These are phyloP conservation scores for Myotis myotis DNA, from an alignment of 2,797 vertebrate genomes.

Conservation along the genomic window DNA sequence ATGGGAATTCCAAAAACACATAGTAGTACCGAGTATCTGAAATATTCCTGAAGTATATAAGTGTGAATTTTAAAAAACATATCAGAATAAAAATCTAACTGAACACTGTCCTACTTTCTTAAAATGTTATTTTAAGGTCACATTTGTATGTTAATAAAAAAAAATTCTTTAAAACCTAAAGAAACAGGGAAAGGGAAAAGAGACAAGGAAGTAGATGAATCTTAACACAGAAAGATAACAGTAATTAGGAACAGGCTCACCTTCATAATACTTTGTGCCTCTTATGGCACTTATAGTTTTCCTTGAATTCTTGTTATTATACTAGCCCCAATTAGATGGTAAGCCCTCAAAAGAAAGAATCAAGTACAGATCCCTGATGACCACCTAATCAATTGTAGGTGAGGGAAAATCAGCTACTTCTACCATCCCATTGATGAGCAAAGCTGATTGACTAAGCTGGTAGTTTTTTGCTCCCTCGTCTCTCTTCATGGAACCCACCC, in stretches of 20 bases:
- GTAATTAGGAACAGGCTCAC: background rate
- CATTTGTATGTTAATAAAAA: background rate
- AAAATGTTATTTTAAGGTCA: background rate
- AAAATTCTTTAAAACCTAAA: background rate
- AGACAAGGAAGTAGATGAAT: background rate
- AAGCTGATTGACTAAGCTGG: background rate
- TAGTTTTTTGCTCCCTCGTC: background rate
- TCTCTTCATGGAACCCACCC: background rate
- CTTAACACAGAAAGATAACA: background rate
- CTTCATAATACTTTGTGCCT: background rate
- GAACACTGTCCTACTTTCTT: background rate
- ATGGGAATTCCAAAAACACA: background rate
- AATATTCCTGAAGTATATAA: background rate
- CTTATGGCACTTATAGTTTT: background rate
- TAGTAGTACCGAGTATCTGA: background rate
- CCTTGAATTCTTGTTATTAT: conserved; percentile 22
- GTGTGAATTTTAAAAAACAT: conserved; percentile 4
- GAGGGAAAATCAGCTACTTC: background rate
- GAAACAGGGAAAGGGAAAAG: background rate
- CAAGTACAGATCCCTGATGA: background rate
- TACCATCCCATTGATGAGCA: background rate
- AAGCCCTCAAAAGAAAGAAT: background rate
- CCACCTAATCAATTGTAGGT: background rate
- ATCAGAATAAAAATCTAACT: conserved; percentile 40
- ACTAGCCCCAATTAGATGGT: background rate